Evolutionary conservation across 1,140 invertebrate genomes (phyloP).

Genomic region (Hesperophylax magnus): DNA sequence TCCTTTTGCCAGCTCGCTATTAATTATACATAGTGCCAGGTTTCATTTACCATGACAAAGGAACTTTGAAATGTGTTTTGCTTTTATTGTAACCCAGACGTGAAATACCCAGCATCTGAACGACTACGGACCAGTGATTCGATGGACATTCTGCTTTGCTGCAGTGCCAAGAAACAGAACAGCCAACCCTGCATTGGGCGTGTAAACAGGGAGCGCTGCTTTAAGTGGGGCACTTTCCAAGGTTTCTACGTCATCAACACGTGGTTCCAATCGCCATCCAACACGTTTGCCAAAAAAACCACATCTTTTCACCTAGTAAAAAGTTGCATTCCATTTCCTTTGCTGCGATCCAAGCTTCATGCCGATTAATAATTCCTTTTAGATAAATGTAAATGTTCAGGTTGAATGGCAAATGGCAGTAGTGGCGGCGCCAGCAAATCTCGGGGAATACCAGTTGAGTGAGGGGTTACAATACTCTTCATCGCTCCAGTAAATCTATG

Average conservation of each 20-base stretch:
- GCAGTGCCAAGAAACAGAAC: constrained; percentile 46
- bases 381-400: not conserved
- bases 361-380: not conserved
- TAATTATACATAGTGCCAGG: constrained; percentile 23
- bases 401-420: not conserved
- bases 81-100: constrained; percentile 33
- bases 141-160: constrained; percentile 36
- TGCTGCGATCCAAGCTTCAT: not conserved
- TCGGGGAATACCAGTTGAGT: constrained; percentile 17
- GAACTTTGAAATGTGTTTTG: constrained; percentile 16
- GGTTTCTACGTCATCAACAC: constrained; percentile 52
- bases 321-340: too few species aligned
- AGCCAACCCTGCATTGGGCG: constrained; percentile 9
- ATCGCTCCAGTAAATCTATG: not conserved
- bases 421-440: not conserved
- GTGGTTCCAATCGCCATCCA: constrained; percentile 26
- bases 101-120: not conserved
- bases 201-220: not conserved
- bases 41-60: constrained; percentile 28
- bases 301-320: not conserved
- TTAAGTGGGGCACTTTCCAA: constrained; percentile 53
- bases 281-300: not conserved
- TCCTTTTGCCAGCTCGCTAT: not conserved
- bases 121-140: not conserved
- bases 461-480: constrained; percentile 12